Evolutionary conservation across 1,140 invertebrate genomes (phyloP).

Genomic region (Heliconius himera): DNA sequence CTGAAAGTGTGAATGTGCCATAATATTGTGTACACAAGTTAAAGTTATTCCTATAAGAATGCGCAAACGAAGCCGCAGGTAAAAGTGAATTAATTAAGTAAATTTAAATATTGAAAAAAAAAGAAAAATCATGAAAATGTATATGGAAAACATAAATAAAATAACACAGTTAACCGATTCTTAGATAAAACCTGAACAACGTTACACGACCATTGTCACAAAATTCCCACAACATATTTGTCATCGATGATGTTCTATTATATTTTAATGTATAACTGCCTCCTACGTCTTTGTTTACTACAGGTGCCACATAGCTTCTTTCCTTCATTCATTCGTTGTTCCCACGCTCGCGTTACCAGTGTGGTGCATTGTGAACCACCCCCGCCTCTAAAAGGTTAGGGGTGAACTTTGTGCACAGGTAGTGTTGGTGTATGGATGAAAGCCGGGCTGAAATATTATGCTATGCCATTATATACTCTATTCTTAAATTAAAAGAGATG

Average conservation of each 20-base stretch:
- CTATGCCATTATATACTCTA: constrained; percentile 19
- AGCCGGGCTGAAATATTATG: constrained; percentile 3
- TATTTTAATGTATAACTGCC: constrained; percentile 48
- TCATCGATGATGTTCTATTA: constrained; percentile 32
- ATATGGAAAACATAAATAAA: background rate
- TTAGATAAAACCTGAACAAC: constrained; percentile 5
- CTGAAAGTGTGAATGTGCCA: no score
- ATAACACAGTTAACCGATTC: constrained; percentile 10
- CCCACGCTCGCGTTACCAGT: constrained; percentile 65
- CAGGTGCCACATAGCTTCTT: constrained; percentile 59
- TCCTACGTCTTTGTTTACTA: constrained; percentile 51
- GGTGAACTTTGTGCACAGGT: constrained; percentile 69
- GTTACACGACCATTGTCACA: constrained; percentile 15
- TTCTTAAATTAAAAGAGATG: background rate
- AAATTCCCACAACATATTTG: constrained; percentile 39
- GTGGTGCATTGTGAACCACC: constrained; percentile 58
- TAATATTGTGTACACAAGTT: no score
- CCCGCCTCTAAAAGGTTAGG: constrained; percentile 65
- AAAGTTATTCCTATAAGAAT: no score
- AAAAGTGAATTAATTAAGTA: no score
- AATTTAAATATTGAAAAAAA: background rate
- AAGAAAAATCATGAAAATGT: constrained; percentile 6
- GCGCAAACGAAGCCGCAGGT: no score
- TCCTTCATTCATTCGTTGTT: constrained; percentile 61
- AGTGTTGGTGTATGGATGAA: constrained; percentile 48